Conservation (phyloP, 2,888 invertebrate species). For the Ctena decussata region DNA sequence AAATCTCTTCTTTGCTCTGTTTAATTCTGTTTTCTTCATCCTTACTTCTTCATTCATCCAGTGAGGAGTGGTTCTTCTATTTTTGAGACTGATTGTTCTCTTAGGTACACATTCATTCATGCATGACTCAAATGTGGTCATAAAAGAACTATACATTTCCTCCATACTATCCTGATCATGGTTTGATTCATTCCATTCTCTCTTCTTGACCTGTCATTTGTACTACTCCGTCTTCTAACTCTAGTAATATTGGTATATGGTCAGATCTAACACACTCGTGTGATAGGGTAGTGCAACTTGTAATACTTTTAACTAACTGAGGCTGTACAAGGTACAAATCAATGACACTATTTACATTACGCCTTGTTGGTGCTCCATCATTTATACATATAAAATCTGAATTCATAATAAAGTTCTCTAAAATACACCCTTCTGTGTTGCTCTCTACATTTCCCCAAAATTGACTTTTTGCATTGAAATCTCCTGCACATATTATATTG, state of each 20-base stretch:
- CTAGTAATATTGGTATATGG: not conserved
- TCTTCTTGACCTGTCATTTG: not conserved
- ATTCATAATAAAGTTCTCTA: conserved; percentile 4
- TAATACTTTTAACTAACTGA: not conserved
- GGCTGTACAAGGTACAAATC: conserved; percentile 15
- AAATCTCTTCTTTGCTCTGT: too few species aligned
- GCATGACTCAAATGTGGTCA: not conserved
- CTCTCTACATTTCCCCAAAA: conserved; percentile 2
- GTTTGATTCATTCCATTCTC: not conserved
- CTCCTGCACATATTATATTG: conserved; percentile 17
- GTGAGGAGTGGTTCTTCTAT: too few species aligned
- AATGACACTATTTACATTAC: conserved; percentile 27
- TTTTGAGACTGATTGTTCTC: not conserved
- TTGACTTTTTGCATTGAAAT: conserved; percentile 26
- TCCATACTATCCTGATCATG: not conserved
- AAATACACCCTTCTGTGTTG: not conserved
- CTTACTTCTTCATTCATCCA: too few species aligned
- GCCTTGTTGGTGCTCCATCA: conserved; percentile 26
- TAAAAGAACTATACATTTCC: not conserved
- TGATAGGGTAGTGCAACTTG: conserved; percentile 10
- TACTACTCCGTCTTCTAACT: not conserved
- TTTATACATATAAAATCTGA: conserved; percentile 11
- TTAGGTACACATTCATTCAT: not conserved
- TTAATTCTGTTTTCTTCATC: too few species aligned
- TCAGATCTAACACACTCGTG: conserved; percentile 23